These are phyloP conservation scores for Kradibia gibbosae DNA, from an alignment of 1,140 invertebrate genomes.

Conservation along the genomic window DNA sequence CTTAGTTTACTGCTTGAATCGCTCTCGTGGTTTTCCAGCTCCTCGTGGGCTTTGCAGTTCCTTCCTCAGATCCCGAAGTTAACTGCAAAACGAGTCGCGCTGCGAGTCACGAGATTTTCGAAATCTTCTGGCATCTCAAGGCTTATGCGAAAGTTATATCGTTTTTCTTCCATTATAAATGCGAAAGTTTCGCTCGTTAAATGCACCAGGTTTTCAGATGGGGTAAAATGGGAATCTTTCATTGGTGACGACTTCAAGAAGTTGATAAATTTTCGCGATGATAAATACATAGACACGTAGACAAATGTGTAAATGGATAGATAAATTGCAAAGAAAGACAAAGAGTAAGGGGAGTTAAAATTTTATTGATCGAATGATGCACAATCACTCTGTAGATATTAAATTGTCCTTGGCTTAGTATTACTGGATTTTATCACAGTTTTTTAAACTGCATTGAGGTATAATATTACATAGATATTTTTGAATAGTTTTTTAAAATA, in stretches of 20 bases:
- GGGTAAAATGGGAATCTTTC: not conserved
- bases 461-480: no score
- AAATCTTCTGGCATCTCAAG: slow-evolving; percentile 4
- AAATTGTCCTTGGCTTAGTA: not conserved
- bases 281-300: not conserved
- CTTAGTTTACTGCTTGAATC: slow-evolving; percentile 55
- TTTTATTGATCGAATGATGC: not conserved
- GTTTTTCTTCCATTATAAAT: slow-evolving; percentile 46
- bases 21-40: slow-evolving; percentile 33
- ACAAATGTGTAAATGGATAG: not conserved
- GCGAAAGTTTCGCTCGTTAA: slow-evolving; percentile 45
- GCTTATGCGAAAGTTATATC: slow-evolving; percentile 39
- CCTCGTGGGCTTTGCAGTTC: slow-evolving; percentile 29
- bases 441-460: no score
- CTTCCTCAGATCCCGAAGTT: not conserved
- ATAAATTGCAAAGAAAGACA: not conserved
- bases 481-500: no score
- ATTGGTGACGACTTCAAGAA: not conserved
- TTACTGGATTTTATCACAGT: not conserved
- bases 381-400: not conserved
- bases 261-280: not conserved
- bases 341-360: not conserved
- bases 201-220: not conserved
- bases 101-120: slow-evolving; percentile 39
- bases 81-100: not conserved